Evolutionary conservation across 2,113 vertebrate species (phyloP), one percentile per base, ranked within the genome.

Genomic region (Galeopterus variegatus): DNA sequence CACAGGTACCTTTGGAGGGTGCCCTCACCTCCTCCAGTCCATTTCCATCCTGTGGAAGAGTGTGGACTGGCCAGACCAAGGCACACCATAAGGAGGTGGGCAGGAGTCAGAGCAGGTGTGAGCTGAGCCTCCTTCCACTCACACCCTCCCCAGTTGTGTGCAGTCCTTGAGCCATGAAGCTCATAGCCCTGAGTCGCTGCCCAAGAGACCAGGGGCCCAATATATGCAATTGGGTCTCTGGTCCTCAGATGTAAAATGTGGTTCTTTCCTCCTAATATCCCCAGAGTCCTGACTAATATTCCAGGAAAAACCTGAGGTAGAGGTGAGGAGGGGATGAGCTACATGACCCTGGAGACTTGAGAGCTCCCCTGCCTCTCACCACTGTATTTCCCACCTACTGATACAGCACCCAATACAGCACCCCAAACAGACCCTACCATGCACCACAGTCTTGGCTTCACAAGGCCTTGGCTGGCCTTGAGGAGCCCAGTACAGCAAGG

Each of bases 401-500:
- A 31, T 23, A 52, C 17, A 48, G 70, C 26, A 19, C 33, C 28
- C n/a, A 65, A 48, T 21, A 9, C 10, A 56, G 69, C 6, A 56
- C 2, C 26, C 28, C 72, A 28, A 2, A 4, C n/a, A 6, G 7
- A 15, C 26, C 6, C 8, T n/a, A 33, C 36, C 8, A 5, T 8
- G 36, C 17, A 33, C 17, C 26, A 26, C 12, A 45, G 33, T 21
- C 31, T 48, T 48, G 73, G 56, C 1, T 79, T 92, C 48, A 86
- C 8, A 81, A n/a, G 26, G 52, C 21, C 21, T 89, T 36, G 3
- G 21, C 1, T 0, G 75, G 82, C 18, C 6, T 23, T 60, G 41
- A 41, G 4, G 1, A 3, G 0, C 0, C 2, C 80, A 93, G 1
- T 4, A 21, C 9, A 82, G 0, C 0, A 95, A 2, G 24, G 58